These are phyloP conservation scores for Macquaria ambigua DNA, from an alignment of 2,113 vertebrate species.

Conservation along the genomic window DNA sequence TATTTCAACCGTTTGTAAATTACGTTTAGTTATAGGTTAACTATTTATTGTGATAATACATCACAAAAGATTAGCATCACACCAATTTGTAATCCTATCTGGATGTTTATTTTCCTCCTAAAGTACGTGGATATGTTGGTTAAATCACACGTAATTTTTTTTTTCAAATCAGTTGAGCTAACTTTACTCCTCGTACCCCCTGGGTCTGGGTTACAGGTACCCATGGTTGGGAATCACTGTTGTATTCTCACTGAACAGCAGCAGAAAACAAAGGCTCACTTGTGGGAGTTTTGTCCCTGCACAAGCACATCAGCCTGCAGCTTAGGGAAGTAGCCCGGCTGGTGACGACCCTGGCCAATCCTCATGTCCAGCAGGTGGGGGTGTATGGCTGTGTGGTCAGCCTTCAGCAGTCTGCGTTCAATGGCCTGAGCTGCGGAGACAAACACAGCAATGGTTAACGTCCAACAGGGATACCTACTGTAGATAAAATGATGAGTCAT, in stretches of 20 bases:
- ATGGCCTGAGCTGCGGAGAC: conserved; percentile 89
- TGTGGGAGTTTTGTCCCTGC: conserved; percentile 91
- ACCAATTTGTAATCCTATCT: not conserved
- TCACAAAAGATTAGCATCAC: not conserved
- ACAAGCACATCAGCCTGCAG: conserved; percentile 94
- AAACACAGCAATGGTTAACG: not conserved
- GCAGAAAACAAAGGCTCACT: conserved; percentile 85
- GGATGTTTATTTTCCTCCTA: not conserved
- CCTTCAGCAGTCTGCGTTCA: conserved; percentile 93
- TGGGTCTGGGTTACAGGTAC: not conserved
- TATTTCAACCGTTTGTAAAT: not conserved
- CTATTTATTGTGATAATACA: not conserved
- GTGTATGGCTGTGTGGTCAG: conserved; percentile 96
- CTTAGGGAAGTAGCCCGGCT: conserved; percentile 96
- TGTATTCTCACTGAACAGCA: not conserved
- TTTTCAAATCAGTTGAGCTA: not conserved
- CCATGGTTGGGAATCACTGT: not conserved
- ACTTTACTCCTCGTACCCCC: not conserved
- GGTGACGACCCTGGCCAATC: conserved; percentile 97
- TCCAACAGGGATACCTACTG: not conserved
- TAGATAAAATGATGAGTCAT: not conserved
- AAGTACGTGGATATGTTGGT: not conserved
- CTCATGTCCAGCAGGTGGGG: conserved; percentile 98
- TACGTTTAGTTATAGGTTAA: not conserved
- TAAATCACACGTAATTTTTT: not conserved